Percentiles rank a stretch among this genome's conserved stretches.
phyloP scores from a whole-genome alignment of 1,140 invertebrate species.

The Penaeus japonicus region DNA sequence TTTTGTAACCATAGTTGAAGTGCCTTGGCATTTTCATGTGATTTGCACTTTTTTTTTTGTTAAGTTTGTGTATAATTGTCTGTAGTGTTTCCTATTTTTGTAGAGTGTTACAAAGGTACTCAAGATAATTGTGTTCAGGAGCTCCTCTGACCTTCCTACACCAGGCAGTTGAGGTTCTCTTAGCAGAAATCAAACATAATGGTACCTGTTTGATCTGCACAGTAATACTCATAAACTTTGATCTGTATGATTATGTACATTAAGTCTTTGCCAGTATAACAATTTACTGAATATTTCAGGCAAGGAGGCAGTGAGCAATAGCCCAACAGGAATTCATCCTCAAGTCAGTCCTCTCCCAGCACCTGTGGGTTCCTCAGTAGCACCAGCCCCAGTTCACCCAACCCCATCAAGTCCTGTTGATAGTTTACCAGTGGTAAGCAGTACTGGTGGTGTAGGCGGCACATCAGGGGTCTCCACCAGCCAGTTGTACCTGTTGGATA shows the following conservation, averaged over 20 bases:
- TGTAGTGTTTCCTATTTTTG: too few relatives aligned
- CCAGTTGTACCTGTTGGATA: constrained; percentile 48
- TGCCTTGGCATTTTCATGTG: too few relatives aligned
- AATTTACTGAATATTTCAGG: neutral
- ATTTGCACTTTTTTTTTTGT: too few relatives aligned
- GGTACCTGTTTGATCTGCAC: neutral
- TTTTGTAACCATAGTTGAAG: too few relatives aligned
- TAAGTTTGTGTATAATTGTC: too few relatives aligned
- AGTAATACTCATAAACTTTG: neutral
- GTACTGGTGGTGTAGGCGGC: constrained; percentile 17
- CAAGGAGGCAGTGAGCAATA: neutral
- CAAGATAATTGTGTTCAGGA: too few relatives aligned
- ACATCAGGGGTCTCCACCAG: constrained; percentile 41
- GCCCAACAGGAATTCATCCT: neutral
- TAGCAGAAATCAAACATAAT: too few relatives aligned
- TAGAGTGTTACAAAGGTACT: too few relatives aligned
- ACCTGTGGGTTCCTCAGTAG: neutral
- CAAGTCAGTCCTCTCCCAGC: constrained; percentile 3
- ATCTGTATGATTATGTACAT: neutral
- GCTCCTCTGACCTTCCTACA: too few relatives aligned
- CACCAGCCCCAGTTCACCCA: neutral
- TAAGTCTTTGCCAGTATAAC: neutral
- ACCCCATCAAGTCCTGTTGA: neutral
- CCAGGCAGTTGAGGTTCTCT: too few relatives aligned
- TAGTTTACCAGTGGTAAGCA: neutral